Evolutionary conservation across 2,888 invertebrate species (phyloP).

Genomic region (Lasioglossum lativentre): DNA sequence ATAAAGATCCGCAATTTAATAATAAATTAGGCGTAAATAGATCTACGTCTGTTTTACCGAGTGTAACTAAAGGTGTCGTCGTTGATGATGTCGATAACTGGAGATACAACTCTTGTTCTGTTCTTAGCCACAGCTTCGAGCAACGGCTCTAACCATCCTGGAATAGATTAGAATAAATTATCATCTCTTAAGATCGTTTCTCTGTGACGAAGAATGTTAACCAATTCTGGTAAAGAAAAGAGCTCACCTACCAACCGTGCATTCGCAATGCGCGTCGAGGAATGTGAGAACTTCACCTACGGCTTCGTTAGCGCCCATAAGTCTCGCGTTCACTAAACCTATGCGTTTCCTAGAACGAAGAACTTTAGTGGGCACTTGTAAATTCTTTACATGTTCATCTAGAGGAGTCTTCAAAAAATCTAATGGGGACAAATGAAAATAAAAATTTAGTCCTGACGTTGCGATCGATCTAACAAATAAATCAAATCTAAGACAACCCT

Average conservation of each 20-base stretch:
- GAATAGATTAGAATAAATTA: constrained; percentile 21
- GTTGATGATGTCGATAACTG: constrained; percentile 97
- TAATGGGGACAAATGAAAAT: constrained; percentile 76
- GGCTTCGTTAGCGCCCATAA: constrained; percentile 91
- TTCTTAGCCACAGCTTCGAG: constrained; percentile 88
- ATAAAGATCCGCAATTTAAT: not conserved
- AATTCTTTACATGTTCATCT: constrained; percentile 88
- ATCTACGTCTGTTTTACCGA: constrained; percentile 68
- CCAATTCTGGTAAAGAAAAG: constrained; percentile 34
- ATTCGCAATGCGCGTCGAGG: constrained; percentile 97
- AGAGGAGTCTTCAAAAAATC: constrained; percentile 88
- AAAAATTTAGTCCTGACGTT: not conserved
- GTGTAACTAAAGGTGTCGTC: constrained; percentile 98
- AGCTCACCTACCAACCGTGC: constrained; percentile 89
- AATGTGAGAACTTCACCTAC: constrained; percentile 93
- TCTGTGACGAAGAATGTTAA: not conserved
- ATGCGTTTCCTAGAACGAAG: constrained; percentile 89
- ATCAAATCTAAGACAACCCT: not conserved
- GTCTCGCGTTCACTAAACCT: constrained; percentile 93
- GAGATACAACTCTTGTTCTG: constrained; percentile 90
- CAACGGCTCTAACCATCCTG: constrained; percentile 92
- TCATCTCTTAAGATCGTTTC: not conserved
- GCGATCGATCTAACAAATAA: not conserved
- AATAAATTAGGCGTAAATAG: not conserved
- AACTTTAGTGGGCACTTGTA: constrained; percentile 88